Conservation (phyloP, 2,113 vertebrate species). For the Ptyas mucosa region DNA sequence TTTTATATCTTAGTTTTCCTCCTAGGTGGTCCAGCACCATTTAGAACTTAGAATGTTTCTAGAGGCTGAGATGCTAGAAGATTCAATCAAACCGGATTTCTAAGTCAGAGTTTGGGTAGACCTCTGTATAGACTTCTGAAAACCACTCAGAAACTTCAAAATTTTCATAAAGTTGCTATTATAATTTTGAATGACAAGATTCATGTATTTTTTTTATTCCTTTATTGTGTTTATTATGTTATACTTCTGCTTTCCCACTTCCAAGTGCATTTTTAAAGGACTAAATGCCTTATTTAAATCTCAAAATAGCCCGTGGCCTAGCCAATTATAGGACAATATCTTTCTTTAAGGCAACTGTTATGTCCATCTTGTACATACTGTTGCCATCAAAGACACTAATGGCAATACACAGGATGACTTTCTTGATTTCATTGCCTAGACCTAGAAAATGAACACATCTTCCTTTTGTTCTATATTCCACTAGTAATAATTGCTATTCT, state of each 20-base stretch:
- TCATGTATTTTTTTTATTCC: not conserved
- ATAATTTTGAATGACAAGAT: not conserved
- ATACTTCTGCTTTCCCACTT: not conserved
- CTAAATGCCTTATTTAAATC: not conserved
- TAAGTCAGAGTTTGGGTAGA: not conserved
- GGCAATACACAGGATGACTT: not conserved
- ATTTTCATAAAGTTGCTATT: not conserved
- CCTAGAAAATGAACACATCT: not conserved
- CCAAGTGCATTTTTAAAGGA: not conserved
- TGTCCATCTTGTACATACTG: not conserved
- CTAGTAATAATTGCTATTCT: not conserved
- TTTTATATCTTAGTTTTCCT: not conserved
- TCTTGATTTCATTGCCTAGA: not conserved
- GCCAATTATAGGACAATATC: not conserved
- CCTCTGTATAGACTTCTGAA: not conserved
- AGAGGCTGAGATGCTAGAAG: not conserved
- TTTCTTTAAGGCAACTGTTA: not conserved
- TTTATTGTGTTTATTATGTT: not conserved
- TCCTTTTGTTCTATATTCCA: not conserved
- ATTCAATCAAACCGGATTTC: not conserved
- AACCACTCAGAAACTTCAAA: not conserved
- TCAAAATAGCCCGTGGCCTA: not conserved
- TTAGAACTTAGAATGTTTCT: not conserved
- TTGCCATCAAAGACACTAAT: not conserved
- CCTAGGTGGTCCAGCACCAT: not conserved